Evolutionary conservation across 2,888 invertebrate species (phyloP).

Genomic region (Tetanocera ferruginea): DNA sequence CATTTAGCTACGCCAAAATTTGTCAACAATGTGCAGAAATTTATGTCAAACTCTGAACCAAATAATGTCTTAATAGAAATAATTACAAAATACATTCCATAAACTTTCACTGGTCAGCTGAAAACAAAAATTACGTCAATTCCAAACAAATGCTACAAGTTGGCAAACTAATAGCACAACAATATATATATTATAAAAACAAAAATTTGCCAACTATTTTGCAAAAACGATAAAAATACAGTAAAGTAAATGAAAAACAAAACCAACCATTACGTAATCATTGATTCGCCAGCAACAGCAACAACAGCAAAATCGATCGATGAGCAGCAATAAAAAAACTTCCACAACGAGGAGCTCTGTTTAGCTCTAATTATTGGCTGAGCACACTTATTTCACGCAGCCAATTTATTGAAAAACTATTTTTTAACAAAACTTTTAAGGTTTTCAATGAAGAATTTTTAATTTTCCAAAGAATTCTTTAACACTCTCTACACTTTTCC

Average conservation of each 20-base stretch:
- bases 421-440: too few relatives aligned
- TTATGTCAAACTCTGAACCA: neutral
- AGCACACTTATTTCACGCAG: neutral
- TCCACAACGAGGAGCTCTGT: neutral
- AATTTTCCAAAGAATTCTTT: neutral
- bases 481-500: neutral
- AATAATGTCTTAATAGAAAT: neutral
- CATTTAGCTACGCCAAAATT: neutral
- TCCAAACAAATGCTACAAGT: neutral
- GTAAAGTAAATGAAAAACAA: neutral
- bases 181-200: neutral
- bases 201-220: neutral
- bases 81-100: neutral
- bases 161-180: neutral
- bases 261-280: constrained; percentile 38
- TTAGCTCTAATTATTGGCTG: neutral
- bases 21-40: neutral
- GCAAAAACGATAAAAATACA: neutral
- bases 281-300: constrained; percentile 19
- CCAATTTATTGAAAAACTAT: too few relatives aligned
- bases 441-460: too few relatives aligned
- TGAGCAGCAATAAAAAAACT: neutral
- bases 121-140: neutral
- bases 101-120: neutral
- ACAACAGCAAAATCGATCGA: neutral